phyloP scores from a whole-genome alignment of 2,888 invertebrate genomes.

The Synanthedon vespiformis region DNA sequence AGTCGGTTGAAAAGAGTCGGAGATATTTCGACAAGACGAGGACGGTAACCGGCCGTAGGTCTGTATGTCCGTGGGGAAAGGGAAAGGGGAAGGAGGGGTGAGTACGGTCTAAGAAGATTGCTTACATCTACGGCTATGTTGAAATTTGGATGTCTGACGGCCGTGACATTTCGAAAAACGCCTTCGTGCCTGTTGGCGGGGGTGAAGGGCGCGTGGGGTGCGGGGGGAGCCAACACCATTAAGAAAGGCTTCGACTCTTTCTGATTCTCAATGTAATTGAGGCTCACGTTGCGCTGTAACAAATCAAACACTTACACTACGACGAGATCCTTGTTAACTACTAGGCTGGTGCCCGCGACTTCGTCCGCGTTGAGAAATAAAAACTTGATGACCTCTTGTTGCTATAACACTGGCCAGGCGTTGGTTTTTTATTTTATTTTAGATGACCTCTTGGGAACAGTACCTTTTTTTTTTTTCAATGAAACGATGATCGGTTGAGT shows the following conservation, averaged over 20 bases:
- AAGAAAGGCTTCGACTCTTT: slow-evolving; percentile 74
- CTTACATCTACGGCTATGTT: slow-evolving; percentile 59
- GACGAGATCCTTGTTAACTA: too few relatives aligned
- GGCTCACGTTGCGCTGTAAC: slow-evolving; percentile 38
- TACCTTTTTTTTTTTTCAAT: too few relatives aligned
- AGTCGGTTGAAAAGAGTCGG: too few relatives aligned
- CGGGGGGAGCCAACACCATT: slow-evolving; percentile 88
- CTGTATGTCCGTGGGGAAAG: too few relatives aligned
- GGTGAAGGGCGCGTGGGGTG: slow-evolving; percentile 88
- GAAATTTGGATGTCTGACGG: slow-evolving; percentile 76
- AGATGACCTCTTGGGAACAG: too few relatives aligned
- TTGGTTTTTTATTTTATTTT: too few relatives aligned
- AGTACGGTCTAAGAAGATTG: slow-evolving; percentile 1
- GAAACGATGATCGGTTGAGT: too few relatives aligned
- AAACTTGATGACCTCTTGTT: not conserved
- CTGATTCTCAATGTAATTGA: slow-evolving; percentile 51
- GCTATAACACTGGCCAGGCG: too few relatives aligned
- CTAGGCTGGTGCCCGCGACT: too few relatives aligned
- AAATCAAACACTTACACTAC: not conserved
- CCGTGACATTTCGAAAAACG: slow-evolving; percentile 71
- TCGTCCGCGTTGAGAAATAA: not conserved
- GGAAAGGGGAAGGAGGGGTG: too few relatives aligned
- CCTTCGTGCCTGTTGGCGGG: slow-evolving; percentile 80
- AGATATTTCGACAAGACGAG: too few relatives aligned
- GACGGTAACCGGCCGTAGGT: too few relatives aligned